Base-by-base conservation (phyloP, 2,113 vertebrate genomes). In the Vireo altiloquus region DNA sequence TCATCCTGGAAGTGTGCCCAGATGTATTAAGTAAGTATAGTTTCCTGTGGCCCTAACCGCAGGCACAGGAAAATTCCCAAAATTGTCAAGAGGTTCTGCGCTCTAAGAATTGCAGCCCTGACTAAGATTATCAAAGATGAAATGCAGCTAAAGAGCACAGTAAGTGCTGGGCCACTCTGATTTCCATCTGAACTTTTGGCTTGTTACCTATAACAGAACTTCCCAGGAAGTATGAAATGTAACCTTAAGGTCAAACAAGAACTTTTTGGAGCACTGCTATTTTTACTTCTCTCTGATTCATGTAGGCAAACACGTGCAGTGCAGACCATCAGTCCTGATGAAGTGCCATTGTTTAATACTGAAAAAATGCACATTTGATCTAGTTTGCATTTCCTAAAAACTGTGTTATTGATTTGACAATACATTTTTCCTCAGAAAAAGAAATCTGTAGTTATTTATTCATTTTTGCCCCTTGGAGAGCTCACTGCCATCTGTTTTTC, bases 401-500 rank as follows among this genome's bases (percentile, higher is more conserved):
- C 60, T 93, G 68, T 94, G 57, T 82, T 95, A 95, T 93, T 95
- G 87, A 94, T 94, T 95, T 94, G 86, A 93, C 80, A 87, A 78
- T 84, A 46, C 64, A 84, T 80, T 94, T 96, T 94, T 90, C 37
- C 64, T 89, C 19, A 5, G 52, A 6, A 53, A 94, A 94, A 80
- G 56, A 60, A 72, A 7, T 82, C 87, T 84, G 80, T 60, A 79
- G 89, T 88, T 94, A 96, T 96, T 96, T 97, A 94, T 96, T 96
- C 87, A 87, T 96, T 92, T 85, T 93, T 94, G 77, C 85, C 92
- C 95, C 96, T 94, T 95, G 72, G 84, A 95, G 85, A 94, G 87
- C 87, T 90, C 0, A 1, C 79, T 84, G 76, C 95, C 96, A 97
- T 95, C 96, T 97, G 96, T 90, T 97, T 97, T 95, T 94, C 87